phyloP scores from a whole-genome alignment of 1,140 invertebrate species.

The Oscheius sp. region DNA sequence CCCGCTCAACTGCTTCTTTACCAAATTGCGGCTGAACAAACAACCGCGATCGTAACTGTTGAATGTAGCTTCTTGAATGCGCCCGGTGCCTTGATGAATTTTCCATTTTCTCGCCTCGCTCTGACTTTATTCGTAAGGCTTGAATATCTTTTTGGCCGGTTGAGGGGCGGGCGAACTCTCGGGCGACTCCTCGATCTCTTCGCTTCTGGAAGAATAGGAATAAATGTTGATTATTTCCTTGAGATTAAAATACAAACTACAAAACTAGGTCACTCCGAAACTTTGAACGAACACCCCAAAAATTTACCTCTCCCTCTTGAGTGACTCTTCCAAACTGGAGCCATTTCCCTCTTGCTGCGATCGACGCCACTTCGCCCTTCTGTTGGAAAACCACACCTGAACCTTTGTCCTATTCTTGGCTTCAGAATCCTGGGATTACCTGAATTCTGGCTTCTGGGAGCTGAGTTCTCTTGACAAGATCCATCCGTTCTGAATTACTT shows the following conservation, averaged over 20 bases:
- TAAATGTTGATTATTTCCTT: no score
- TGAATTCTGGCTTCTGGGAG: slow-evolving; percentile 61
- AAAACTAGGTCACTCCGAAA: no score
- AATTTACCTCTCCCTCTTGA: background rate
- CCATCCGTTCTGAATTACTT: slow-evolving; percentile 59
- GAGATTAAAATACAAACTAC: no score
- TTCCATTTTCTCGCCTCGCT: no score
- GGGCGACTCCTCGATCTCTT: background rate
- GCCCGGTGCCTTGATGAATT: background rate
- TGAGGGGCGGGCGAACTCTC: background rate
- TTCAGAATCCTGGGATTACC: slow-evolving; percentile 66
- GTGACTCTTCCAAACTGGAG: slow-evolving; percentile 2
- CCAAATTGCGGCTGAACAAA: background rate
- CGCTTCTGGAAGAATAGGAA: background rate
- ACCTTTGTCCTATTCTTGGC: slow-evolving; percentile 13
- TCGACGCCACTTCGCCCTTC: slow-evolving; percentile 49
- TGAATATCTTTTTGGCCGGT: background rate
- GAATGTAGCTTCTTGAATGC: background rate
- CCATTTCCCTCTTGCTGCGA: slow-evolving; percentile 3
- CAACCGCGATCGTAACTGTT: background rate
- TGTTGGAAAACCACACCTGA: slow-evolving; percentile 57
- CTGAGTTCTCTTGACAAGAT: slow-evolving; percentile 58
- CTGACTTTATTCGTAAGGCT: background rate
- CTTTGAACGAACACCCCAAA: no score
- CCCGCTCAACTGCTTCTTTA: background rate